Evolutionary conservation across 1,140 invertebrate genomes (phyloP).

Genomic region (Drosophila busckii): DNA sequence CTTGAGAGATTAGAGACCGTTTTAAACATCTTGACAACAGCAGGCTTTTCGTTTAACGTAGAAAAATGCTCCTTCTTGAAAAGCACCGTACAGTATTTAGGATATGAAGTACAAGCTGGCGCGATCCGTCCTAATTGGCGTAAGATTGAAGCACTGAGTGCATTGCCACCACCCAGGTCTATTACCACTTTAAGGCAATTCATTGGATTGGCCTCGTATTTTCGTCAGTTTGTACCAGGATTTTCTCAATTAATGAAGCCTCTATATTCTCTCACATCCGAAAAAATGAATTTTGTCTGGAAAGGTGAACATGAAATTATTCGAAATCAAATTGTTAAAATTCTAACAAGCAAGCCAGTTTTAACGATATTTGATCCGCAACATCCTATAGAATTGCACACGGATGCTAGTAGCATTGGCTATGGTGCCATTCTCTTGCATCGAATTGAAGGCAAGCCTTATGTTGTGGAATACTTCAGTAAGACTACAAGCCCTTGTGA

Average conservation of each 20-base stretch:
- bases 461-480: not conserved
- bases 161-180: not conserved
- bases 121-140: not conserved
- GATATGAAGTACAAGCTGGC: conserved; percentile 2
- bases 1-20: not conserved
- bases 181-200: not conserved
- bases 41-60: conserved; percentile 3
- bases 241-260: not conserved
- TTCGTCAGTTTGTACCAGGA: conserved; percentile 1
- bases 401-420: not conserved
- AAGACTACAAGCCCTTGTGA: not conserved
- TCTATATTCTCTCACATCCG: not conserved
- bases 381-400: not conserved
- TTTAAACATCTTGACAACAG: conserved; percentile 2
- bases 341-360: not conserved
- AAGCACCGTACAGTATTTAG: conserved; percentile 1
- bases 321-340: not conserved
- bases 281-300: not conserved
- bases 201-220: not conserved
- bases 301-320: not conserved
- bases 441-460: not conserved
- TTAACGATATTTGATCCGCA: conserved; percentile 1
- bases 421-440: not conserved
- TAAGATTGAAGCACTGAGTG: not conserved
- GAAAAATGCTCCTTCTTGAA: conserved; percentile 5